Evolutionary conservation across 2,797 vertebrate genomes (phyloP).

Genomic region (Arctocebus calabarensis): DNA sequence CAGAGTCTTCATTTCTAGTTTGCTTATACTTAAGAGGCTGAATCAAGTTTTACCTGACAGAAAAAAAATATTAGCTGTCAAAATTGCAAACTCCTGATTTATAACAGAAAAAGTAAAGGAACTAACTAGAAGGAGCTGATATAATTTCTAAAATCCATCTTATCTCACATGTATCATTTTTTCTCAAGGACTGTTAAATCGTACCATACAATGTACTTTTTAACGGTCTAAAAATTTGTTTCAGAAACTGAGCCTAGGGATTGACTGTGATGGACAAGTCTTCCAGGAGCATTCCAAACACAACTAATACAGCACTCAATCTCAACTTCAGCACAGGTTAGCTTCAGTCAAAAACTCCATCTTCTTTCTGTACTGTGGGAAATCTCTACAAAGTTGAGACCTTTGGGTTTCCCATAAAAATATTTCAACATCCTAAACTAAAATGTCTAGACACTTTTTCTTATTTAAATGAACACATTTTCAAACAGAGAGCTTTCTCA

Average conservation of each 20-base stretch:
- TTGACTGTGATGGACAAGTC: conserved; percentile 52
- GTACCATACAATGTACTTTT: conserved; percentile 52
- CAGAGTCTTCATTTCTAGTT: conserved; percentile 49
- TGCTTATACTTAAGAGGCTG: conserved; percentile 65
- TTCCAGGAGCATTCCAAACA: conserved; percentile 67
- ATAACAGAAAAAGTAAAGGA: conserved; percentile 65
- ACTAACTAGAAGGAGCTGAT: conserved; percentile 31
- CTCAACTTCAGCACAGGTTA: conserved; percentile 51
- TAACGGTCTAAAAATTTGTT: conserved; percentile 49
- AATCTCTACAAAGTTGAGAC: neutral
- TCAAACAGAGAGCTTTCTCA: conserved; percentile 3
- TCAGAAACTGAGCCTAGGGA: neutral
- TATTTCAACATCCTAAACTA: neutral
- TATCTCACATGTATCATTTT: conserved; percentile 55
- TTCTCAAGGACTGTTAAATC: conserved; percentile 58
- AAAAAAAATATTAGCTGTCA: conserved; percentile 63
- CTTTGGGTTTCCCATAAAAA: conserved; percentile 17
- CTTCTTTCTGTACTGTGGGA: conserved; percentile 28
- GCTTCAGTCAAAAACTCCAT: conserved; percentile 30
- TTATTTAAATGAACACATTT: conserved; percentile 46
- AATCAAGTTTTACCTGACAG: conserved; percentile 54
- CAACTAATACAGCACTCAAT: neutral
- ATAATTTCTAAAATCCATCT: conserved; percentile 74
- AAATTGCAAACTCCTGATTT: conserved; percentile 63
- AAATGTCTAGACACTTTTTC: conserved; percentile 8